These are phyloP conservation scores for Darevskia nairensis DNA, from an alignment of 2,797 vertebrate genomes.

Conservation along the genomic window DNA sequence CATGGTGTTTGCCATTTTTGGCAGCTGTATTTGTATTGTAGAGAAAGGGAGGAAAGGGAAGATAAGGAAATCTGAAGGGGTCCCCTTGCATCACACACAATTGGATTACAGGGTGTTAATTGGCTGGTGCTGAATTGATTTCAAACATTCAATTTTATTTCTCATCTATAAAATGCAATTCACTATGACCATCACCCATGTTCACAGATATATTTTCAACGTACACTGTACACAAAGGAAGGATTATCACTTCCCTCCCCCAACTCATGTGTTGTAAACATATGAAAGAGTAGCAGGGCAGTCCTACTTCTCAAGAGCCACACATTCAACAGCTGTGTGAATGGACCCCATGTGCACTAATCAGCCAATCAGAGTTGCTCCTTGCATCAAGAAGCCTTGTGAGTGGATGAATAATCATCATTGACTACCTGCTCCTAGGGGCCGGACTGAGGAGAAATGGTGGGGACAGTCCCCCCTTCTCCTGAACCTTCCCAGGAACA, in stretches of 20 bases:
- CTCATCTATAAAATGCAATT: background rate
- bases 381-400: too few relatives aligned
- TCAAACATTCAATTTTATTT: background rate
- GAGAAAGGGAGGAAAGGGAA: slow-evolving; percentile 11
- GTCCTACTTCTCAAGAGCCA: too few relatives aligned
- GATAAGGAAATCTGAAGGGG: background rate
- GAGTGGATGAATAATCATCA: too few relatives aligned
- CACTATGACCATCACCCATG: background rate
- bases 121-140: background rate
- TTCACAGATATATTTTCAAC: background rate
- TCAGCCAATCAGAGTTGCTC: too few relatives aligned
- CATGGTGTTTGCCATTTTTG: slow-evolving; percentile 15
- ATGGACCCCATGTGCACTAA: too few relatives aligned
- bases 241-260: background rate
- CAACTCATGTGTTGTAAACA: too few relatives aligned
- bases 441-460: too few relatives aligned
- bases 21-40: slow-evolving; percentile 24
- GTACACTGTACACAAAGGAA: background rate
- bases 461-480: too few relatives aligned
- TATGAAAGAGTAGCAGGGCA: too few relatives aligned
- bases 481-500: too few relatives aligned
- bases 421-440: too few relatives aligned
- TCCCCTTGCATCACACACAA: background rate
- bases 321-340: too few relatives aligned
- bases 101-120: background rate